These are phyloP conservation scores for Odiellus spinosus DNA, from an alignment of 2,888 invertebrate genomes.

Conservation along the genomic window DNA sequence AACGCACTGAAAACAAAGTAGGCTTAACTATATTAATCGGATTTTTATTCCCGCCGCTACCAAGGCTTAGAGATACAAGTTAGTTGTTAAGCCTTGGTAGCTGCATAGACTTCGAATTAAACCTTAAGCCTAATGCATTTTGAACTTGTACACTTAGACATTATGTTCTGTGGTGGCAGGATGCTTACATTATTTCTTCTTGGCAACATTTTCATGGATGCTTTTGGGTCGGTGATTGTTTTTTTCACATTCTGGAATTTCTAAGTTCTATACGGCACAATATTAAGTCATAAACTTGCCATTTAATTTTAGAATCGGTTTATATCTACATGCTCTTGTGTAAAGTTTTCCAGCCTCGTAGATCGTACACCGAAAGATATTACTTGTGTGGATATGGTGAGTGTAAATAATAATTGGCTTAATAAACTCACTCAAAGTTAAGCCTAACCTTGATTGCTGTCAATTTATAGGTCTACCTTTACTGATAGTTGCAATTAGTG, in stretches of 20 bases:
- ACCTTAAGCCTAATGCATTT: no score
- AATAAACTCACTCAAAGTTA: no score
- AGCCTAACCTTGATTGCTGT: no score
- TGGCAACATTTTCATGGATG: slow-evolving; percentile 18
- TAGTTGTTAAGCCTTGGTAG: no score
- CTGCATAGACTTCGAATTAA: no score
- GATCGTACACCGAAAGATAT: slow-evolving; percentile 14
- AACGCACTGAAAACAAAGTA: slow-evolving; percentile 43
- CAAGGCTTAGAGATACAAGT: no score
- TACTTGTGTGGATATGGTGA: slow-evolving; percentile 17
- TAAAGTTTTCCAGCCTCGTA: slow-evolving; percentile 16
- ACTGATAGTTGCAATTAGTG: slow-evolving; percentile 10
- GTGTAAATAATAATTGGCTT: neutral
- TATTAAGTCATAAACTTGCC: no score
- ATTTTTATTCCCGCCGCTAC: no score
- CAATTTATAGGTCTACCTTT: slow-evolving; percentile 7
- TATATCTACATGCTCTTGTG: slow-evolving; percentile 17
- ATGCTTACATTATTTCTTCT: slow-evolving; percentile 15
- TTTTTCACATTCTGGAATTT: no score
- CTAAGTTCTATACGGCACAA: no score
- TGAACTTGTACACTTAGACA: slow-evolving; percentile 1
- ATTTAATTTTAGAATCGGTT: slow-evolving; percentile 17
- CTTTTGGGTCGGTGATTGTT: no score
- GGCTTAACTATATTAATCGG: neutral
- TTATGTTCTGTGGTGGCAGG: slow-evolving; percentile 15